Evolutionary conservation across 2,797 vertebrate species (phyloP).

Genomic region (Microctenopoma stevenorrisi): DNA sequence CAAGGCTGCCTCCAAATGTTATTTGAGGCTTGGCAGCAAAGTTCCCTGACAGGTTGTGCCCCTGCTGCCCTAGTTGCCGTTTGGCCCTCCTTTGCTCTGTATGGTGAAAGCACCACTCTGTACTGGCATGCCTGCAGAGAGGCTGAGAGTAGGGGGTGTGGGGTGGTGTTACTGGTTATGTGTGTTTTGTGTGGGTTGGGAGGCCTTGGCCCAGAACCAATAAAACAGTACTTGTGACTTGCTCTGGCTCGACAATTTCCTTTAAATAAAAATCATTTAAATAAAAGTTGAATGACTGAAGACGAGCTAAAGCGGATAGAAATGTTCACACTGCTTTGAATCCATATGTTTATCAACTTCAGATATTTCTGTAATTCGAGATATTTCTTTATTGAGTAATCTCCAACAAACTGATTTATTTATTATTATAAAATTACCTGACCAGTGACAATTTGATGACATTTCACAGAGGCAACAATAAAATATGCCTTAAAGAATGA

Average conservation of each 20-base stretch:
- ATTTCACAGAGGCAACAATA: constrained; percentile 13
- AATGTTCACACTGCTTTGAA: constrained; percentile 7
- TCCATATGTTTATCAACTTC: constrained; percentile 15
- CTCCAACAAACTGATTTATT: constrained; percentile 9
- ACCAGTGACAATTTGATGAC: constrained; percentile 2
- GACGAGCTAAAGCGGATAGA: not conserved
- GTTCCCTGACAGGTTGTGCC: constrained; percentile 79
- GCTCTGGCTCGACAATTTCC: constrained; percentile 26
- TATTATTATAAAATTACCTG: constrained; percentile 17
- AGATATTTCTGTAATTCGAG: not conserved
- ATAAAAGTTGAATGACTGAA: constrained; percentile 26
- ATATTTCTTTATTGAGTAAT: not conserved
- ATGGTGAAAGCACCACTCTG: constrained; percentile 62
- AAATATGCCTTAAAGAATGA: constrained; percentile 4
- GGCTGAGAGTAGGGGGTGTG: constrained; percentile 45
- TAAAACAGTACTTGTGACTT: constrained; percentile 41
- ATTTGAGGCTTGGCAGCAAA: constrained; percentile 76
- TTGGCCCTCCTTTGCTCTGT: constrained; percentile 69
- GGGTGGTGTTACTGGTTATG: constrained; percentile 45
- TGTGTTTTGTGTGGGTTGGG: constrained; percentile 45
- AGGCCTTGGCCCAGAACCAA: constrained; percentile 43
- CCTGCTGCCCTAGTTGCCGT: constrained; percentile 73
- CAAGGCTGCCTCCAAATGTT: constrained; percentile 79
- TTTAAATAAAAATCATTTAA: constrained; percentile 24
- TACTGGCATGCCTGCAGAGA: constrained; percentile 66